Evolutionary conservation across 1,140 invertebrate genomes (phyloP), one percentile per base, ranked within the genome.

Genomic region (Lordiphosa mommai): DNA sequence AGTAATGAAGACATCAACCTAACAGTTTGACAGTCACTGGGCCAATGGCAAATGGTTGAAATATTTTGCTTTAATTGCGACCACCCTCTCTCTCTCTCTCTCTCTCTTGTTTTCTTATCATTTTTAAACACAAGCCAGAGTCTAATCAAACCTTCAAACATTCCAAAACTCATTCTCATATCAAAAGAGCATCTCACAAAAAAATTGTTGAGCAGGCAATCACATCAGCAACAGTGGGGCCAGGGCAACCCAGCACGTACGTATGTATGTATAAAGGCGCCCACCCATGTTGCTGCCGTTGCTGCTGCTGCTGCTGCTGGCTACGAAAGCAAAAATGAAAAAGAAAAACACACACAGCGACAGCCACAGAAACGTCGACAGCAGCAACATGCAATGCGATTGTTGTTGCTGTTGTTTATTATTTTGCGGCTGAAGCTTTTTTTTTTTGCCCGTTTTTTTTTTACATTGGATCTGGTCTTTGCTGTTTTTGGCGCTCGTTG

Each of bases 1-100:
- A 59, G 68, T 80, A 64, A 80, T 80, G 76, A 80, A 80, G 76
- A 80, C 76, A 80, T 80, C 76, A 80, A 17, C 40, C 10, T 27
- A 7, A 27, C 23, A 29, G n/a, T 29, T 43, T 27, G 10, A 43
- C 4, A 13, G 23, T 13, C 40, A 20, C 40, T 43, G 23, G 36
- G 9, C 36, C 14, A 16, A 17, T 2, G 9, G 16, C 23, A 27
- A 27, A 23, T 23, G 20, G 4, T 5, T 5, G 20, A 23, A 23
- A 23, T 23, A 23, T 6, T 23, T 23, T 0, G 0, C 0, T 4
- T 3, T 0, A 27, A 27, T 27, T n/a, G n/a, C n/a, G n/a, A n/a
- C n/a, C n/a, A n/a, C n/a, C n/a, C n/a, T n/a, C n/a, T n/a, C n/a
- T n/a, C n/a, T n/a, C n/a, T n/a, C n/a, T n/a, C n/a, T n/a, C n/a